Evolutionary conservation across 2,797 vertebrate species (phyloP), one percentile per base, ranked within the genome.

Genomic region (Catamblyrhynchus diadema): DNA sequence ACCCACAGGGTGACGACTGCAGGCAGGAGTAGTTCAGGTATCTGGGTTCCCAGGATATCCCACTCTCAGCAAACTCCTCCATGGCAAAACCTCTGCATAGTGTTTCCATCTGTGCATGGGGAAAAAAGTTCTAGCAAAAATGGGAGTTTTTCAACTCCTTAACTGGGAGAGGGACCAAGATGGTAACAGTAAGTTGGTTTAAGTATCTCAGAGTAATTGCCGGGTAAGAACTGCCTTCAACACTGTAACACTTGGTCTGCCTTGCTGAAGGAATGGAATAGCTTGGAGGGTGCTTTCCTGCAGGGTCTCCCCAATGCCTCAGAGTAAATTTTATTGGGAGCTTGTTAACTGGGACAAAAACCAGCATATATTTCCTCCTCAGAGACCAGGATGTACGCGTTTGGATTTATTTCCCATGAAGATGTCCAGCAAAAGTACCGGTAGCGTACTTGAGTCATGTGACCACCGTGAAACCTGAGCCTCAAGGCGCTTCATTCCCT

Each of bases 371-470:
- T 9, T 50, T 54, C 25, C 21, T 37, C 16, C 53, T 7, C 17
- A 24, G 39, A 13, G 15, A 39, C 18, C 37, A 19, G 61, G 45
- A 32, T 61, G 13, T 11, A 18, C 3, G 4, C 6, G 0, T 48
- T 33, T 9, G 23, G 22, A 8, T 44, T 47, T 32, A 12, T 54
- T n/a, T 51, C 27, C 41, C 28, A 9, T 14, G 28, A 12, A 10
- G 59, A 45, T 22, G 27, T 9, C 33, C 44, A 32, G 27, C 71
- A 65, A 39, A 48, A 47, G 28, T 7, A 20, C 47, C 22, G 4
- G 51, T 2, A 6, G 2, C 0, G 27, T 6, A 13, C 53, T 32
- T 17, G 23, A 37, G 32, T 47, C 12, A 1, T 1, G 35, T 3
- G 25, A 32, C 11, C 39, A 2, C 24, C 5, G 14, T 4, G 25